Percentiles rank a stretch among this genome's conserved stretches.
phyloP scores from a whole-genome alignment of 2,888 invertebrate genomes.

The Lepidochitona cinerea region DNA sequence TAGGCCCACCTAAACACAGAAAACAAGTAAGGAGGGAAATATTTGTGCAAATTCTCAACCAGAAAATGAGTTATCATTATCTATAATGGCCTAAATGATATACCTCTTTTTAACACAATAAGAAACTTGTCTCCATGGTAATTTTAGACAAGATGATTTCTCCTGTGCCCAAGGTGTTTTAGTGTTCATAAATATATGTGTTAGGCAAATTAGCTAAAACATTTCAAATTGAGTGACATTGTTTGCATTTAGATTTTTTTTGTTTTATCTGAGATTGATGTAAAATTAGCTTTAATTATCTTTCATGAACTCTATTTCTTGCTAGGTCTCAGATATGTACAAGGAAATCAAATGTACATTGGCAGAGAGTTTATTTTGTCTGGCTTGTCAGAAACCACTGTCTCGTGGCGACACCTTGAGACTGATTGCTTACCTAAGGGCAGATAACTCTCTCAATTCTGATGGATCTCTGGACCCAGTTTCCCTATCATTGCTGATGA shows the following conservation, averaged over 20 bases:
- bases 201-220: too few species aligned
- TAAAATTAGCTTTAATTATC: too few species aligned
- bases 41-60: too few species aligned
- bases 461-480: slow-evolving; percentile 85
- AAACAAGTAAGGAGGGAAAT: slow-evolving; percentile 79
- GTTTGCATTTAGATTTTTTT: background rate
- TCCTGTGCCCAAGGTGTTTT: too few species aligned
- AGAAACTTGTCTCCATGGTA: too few species aligned
- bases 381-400: slow-evolving; percentile 84
- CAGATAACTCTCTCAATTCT: slow-evolving; percentile 60
- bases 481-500: slow-evolving; percentile 84
- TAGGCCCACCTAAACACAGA: slow-evolving; percentile 89
- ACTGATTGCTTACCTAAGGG: slow-evolving; percentile 58
- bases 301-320: background rate
- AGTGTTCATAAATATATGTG: too few species aligned
- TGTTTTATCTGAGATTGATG: background rate
- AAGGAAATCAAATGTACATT: slow-evolving; percentile 81
- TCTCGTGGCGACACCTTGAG: slow-evolving; percentile 79
- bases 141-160: too few species aligned
- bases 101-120: too few species aligned
- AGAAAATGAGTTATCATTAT: background rate
- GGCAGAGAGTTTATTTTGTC: slow-evolving; percentile 83
- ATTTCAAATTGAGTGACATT: background rate
- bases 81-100: background rate
- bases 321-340: slow-evolving; percentile 77